Evolutionary conservation across 2,888 invertebrate genomes (phyloP).

Genomic region (Hypolimnas misippus): DNA sequence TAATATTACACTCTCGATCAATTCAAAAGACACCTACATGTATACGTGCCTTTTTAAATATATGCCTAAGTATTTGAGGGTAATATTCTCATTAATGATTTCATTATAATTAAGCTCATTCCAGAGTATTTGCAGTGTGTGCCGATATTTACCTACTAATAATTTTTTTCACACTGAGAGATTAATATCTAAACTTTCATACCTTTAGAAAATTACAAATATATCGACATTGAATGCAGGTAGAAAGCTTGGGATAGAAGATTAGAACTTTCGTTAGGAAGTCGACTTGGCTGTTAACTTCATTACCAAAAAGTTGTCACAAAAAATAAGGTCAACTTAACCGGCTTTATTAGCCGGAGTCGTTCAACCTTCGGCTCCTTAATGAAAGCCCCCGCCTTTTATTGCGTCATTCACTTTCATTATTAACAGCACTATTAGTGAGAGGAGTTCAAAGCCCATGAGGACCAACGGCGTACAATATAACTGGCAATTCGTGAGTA

Average conservation of each 20-base stretch:
- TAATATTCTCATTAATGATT: too few relatives aligned
- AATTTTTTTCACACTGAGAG: too few relatives aligned
- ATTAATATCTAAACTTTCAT: too few relatives aligned
- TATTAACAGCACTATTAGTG: conserved; percentile 29
- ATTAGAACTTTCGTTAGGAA: too few relatives aligned
- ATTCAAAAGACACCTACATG: too few relatives aligned
- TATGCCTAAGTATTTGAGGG: too few relatives aligned
- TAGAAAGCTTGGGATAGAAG: neutral
- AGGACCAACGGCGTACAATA: conserved; percentile 4
- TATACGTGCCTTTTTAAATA: too few relatives aligned
- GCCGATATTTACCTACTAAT: too few relatives aligned
- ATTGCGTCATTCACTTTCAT: conserved; percentile 40
- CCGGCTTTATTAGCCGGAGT: neutral
- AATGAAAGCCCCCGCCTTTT: conserved; percentile 33
- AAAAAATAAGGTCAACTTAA: conserved; percentile 16
- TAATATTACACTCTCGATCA: too few relatives aligned
- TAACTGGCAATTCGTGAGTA: neutral
- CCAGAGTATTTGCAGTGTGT: too few relatives aligned
- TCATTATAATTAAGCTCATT: too few relatives aligned
- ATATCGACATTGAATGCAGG: neutral
- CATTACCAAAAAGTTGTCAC: neutral
- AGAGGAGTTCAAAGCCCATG: conserved; percentile 23
- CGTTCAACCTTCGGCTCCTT: conserved; percentile 18
- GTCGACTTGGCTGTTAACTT: neutral
- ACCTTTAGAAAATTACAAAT: neutral